Base-by-base conservation (phyloP, 2,888 invertebrate genomes). In the Cabera pusaria region DNA sequence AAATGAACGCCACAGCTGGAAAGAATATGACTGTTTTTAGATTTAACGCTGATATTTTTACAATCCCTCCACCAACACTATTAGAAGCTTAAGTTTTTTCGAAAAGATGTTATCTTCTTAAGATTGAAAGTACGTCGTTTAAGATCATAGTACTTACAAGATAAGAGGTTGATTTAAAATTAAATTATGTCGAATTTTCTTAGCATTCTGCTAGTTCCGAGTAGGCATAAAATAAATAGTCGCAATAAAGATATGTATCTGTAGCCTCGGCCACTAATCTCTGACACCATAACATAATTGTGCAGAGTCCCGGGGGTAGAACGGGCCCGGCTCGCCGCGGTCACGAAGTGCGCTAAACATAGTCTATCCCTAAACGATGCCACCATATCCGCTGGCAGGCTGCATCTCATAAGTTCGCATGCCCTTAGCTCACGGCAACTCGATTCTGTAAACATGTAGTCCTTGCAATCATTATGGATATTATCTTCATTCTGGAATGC, bases 281-380 rank as follows among this genome's bases (percentile, higher is more conserved):
- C 63, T 75, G 78, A 73, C 76, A 75, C 72, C 72, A 69, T 74
- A 80, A 73, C 77, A 78, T 85, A 85, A 84, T 86, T 83, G 83
- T 73, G 65, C 44, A 52, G 53, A 62, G 71, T 72, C 77, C 74
- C 44, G 67, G 49, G 75, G 78, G 76, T 58, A 73, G 72, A 75
- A 73, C 80, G 73, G 72, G 64, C 58, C 59, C 50, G 66, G 58
- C 57, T 57, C 57, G 63, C 62, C 64, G 72, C 73, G 78, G 83
- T 85, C 86, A 85, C 84, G 86, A 80, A 63, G 66, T 64, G 65
- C 63, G 73, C 79, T 85, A 80, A 84, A 82, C 83, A 83, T 74
- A 84, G 77, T 70, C 72, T 68, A 75, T 69, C 69, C 72, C 74
- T 75, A 81, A 84, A 80, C 78, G 80, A 79, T 77, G 81, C 80